phyloP scores from a whole-genome alignment of 2,888 invertebrate species.

The Chrysolina oricalcia region DNA sequence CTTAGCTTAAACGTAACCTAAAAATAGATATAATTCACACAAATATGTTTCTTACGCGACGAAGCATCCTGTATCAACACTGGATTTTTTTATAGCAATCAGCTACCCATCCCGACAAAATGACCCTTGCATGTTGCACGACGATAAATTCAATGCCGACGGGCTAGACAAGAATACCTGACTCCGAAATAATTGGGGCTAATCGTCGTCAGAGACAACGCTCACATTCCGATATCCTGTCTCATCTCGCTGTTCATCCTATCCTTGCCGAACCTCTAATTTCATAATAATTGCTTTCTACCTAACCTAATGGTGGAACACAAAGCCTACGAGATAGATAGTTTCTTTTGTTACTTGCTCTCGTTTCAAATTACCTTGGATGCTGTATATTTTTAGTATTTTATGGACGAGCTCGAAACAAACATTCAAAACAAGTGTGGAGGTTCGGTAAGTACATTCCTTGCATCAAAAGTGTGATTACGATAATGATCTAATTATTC shows the following conservation, averaged over 20 bases:
- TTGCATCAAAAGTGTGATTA: too few relatives aligned
- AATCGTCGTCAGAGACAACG: conserved; percentile 20
- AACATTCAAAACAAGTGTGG: too few relatives aligned
- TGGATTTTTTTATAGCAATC: background rate
- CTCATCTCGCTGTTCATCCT: conserved; percentile 9
- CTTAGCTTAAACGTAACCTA: background rate
- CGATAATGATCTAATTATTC: too few relatives aligned
- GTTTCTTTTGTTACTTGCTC: conserved; percentile 8
- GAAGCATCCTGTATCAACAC: background rate
- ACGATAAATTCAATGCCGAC: conserved; percentile 5
- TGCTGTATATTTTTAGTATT: too few relatives aligned
- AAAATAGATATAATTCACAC: background rate
- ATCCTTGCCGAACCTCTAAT: conserved; percentile 15
- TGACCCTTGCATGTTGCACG: conserved; percentile 16
- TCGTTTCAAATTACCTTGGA: background rate
- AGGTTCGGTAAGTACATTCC: too few relatives aligned
- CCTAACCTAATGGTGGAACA: conserved; percentile 10
- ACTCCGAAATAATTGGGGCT: conserved; percentile 12
- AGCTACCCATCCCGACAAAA: background rate
- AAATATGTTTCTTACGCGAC: background rate
- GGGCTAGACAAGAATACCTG: conserved; percentile 2
- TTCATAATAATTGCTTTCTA: conserved; percentile 21
- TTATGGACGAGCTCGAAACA: too few relatives aligned
- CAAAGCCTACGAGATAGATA: background rate
- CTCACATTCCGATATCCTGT: conserved; percentile 18